A percentile compares a stretch with the other conserved stretches of the same genome.
phyloP scores from a whole-genome alignment of 2,888 invertebrate genomes.

The Archips xylosteana region DNA sequence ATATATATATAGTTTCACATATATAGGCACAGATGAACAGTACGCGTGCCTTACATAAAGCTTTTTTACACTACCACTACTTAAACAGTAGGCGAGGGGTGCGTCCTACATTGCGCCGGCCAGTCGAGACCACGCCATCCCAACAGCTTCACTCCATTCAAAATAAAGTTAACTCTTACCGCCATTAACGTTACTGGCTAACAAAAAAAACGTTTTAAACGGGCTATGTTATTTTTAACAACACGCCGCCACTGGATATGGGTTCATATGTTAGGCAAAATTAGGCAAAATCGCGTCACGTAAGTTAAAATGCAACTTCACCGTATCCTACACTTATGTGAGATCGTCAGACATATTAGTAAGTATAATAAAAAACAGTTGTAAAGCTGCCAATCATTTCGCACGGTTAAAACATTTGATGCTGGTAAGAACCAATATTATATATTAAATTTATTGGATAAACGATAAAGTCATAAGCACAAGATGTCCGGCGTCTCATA shows the following conservation, averaged over 20 bases:
- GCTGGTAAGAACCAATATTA: constrained; percentile 17
- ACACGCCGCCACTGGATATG: constrained; percentile 8
- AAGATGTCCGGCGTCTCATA: background rate
- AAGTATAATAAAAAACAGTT: constrained; percentile 26
- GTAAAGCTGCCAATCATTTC: constrained; percentile 36
- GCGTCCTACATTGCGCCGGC: constrained; percentile 68
- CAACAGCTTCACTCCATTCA: constrained; percentile 3
- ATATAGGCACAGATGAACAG: constrained; percentile 81
- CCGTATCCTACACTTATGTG: constrained; percentile 22
- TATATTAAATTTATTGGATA: background rate
- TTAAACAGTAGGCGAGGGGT: constrained; percentile 78
- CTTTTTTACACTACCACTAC: constrained; percentile 66
- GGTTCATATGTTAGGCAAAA: background rate
- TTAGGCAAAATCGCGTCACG: background rate
- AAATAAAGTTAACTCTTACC: constrained; percentile 13
- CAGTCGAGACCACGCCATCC: constrained; percentile 6
- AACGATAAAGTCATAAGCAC: background rate
- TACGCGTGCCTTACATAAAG: constrained; percentile 68
- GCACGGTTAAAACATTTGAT: constrained; percentile 14
- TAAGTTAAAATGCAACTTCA: constrained; percentile 4
- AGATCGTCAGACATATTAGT: constrained; percentile 33
- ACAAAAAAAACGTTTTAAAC: background rate
- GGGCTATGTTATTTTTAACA: constrained; percentile 30
- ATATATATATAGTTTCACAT: constrained; percentile 55
- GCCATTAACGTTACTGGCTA: constrained; percentile 10